Base-by-base conservation (phyloP, 2,797 vertebrate species). In the Eptatretus atami region DNA sequence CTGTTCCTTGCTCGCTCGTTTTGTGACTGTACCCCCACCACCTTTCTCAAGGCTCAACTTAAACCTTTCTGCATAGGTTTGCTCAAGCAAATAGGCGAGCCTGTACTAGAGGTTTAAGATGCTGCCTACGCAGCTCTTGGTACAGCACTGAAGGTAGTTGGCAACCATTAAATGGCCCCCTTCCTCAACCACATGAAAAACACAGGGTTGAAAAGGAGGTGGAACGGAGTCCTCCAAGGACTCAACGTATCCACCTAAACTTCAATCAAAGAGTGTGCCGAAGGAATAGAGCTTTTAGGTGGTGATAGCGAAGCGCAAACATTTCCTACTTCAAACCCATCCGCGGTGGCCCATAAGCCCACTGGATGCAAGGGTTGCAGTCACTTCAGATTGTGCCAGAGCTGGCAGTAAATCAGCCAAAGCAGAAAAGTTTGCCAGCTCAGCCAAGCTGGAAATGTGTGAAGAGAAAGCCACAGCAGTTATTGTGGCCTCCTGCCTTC, bases 81-180 rank as follows among this genome's bases (percentile, higher is more conserved):
- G 54, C 75, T 86, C 66, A 98, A 96, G 92, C 92, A 98, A 77
- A 88, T 95, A 69, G 96, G 86, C 64, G 92, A 98, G 73, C 92
- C 90, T 19, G 84, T 87, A 64, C 79, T 77, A 53, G 92, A 98
- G 72, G 92, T 98, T 61, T 82, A 90, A 68, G 92, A 98, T 66
- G 90, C 90, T 64, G 92, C 86, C 5, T 96, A 93, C 71, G 92
- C 95, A 72, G 92, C 92, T 13, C 65, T 98, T 68, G 92, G 84
- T 11, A 94, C 83, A 3, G 86, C 86, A 67, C 78, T 94, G 78
- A 95, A 88, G 70, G 86, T 93, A 64, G 81, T 90, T 66, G 92
- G 92, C 57, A 90, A 98, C 72, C 94, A 84, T 72, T 84, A 83
- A 2, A 85, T 98, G 60, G 96, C 92, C 71, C 80, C 84, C 10